Conservation (phyloP, 2,113 vertebrate species). For the Reinhardtius hippoglossoides region DNA sequence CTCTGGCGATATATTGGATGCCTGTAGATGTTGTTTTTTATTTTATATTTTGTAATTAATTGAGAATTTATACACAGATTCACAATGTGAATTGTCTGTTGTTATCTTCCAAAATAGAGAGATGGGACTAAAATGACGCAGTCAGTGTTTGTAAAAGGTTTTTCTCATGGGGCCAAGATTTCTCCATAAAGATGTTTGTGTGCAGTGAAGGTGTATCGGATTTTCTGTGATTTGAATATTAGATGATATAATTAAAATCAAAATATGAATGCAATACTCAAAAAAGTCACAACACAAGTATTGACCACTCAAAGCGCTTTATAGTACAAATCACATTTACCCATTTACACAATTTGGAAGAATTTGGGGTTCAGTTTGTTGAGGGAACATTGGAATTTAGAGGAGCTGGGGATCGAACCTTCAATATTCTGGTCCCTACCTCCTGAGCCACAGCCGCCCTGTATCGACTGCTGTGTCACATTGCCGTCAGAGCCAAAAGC, state of each 20-base stretch:
- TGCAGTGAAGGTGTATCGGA: constrained; percentile 48
- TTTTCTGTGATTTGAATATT: constrained; percentile 7
- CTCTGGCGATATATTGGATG: neutral
- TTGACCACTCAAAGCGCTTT: too few species aligned
- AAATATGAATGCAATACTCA: neutral
- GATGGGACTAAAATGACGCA: constrained; percentile 35
- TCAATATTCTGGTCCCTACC: too few species aligned
- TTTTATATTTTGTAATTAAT: constrained; percentile 18
- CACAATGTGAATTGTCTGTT: constrained; percentile 57
- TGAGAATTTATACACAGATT: constrained; percentile 27
- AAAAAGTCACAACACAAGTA: neutral
- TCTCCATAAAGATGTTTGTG: constrained; percentile 65
- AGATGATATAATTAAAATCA: neutral
- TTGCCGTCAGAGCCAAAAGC: too few species aligned
- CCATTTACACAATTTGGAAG: too few species aligned
- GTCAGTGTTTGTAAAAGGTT: constrained; percentile 20
- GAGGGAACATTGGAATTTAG: too few species aligned
- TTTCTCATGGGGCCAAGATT: constrained; percentile 76
- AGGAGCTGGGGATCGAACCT: too few species aligned
- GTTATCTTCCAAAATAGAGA: constrained; percentile 24
- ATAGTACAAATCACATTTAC: too few species aligned
- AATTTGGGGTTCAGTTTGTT: too few species aligned
- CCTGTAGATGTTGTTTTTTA: constrained; percentile 11
- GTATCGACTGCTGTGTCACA: too few species aligned
- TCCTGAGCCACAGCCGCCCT: too few species aligned